Percentiles rank a stretch among this genome's conserved stretches.
Evolutionary conservation across 2,113 vertebrate genomes (phyloP).

Genomic region (Elaphurus davidianus): DNA sequence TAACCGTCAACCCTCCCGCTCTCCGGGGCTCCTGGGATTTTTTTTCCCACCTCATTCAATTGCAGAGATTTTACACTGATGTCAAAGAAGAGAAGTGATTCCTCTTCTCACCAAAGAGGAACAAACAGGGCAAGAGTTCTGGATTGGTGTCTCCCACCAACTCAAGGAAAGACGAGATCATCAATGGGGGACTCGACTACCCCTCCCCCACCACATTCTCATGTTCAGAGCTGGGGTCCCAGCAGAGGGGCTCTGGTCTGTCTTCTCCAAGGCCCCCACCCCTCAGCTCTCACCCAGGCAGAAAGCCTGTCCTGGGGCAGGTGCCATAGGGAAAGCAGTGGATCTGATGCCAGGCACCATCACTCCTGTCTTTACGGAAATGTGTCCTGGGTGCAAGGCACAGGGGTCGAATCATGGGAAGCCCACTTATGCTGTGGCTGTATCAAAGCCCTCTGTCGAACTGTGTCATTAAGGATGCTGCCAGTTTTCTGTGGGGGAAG

Average conservation of each 20-base stretch:
- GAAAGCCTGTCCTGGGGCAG: not conserved
- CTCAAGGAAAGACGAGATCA: not conserved
- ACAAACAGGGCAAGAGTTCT: not conserved
- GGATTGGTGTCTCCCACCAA: not conserved
- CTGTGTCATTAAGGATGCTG: not conserved
- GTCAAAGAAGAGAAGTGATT: not conserved
- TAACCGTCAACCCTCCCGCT: not conserved
- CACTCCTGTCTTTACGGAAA: not conserved
- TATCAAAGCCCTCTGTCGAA: not conserved
- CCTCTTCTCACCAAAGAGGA: not conserved
- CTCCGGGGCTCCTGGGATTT: not conserved
- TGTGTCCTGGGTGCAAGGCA: not conserved
- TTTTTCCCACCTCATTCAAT: not conserved
- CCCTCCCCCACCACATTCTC: no score
- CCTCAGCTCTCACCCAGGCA: not conserved
- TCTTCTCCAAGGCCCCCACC: no score
- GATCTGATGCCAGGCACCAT: not conserved
- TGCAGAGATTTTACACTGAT: not conserved
- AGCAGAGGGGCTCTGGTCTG: not conserved
- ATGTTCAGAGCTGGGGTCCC: not conserved
- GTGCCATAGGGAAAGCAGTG: not conserved
- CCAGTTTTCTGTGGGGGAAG: not conserved
- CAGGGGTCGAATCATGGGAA: not conserved
- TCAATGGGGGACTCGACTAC: accelerated
- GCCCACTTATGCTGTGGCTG: not conserved